Percentiles rank a stretch among this genome's conserved stretches.
Evolutionary conservation across 1,140 invertebrate species (phyloP).

Genomic region (Pentalonia nigronervosa): DNA sequence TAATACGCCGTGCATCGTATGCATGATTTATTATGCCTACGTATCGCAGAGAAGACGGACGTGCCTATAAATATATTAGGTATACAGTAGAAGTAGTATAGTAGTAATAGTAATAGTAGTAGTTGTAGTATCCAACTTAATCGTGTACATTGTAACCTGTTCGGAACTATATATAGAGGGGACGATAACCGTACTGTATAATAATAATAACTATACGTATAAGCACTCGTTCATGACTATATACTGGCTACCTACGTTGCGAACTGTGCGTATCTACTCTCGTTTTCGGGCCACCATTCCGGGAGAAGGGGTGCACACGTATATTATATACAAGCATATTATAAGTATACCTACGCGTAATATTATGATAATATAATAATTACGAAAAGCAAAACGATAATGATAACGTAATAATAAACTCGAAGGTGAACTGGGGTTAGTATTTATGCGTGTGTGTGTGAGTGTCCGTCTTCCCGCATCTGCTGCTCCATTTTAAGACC

Average conservation of each 20-base stretch:
- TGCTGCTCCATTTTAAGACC: constrained; percentile 51
- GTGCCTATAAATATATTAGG: background rate
- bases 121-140: background rate
- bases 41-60: background rate
- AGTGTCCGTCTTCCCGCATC: constrained; percentile 47
- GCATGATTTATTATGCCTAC: background rate
- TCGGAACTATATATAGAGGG: background rate
- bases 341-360: background rate
- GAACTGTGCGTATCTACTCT: background rate
- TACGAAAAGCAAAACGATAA: background rate
- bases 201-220: background rate
- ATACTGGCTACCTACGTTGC: background rate
- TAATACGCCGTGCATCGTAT: background rate
- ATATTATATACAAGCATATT: background rate
- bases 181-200: background rate
- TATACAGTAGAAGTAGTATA: background rate
- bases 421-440: constrained; percentile 48
- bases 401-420: background rate
- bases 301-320: background rate
- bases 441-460: background rate
- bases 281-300: background rate
- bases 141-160: background rate
- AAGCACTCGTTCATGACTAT: background rate
- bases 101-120: too few relatives aligned
- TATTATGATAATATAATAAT: background rate